phyloP scores from a whole-genome alignment of 64 coral and sea anemone species.

The Anthopleura sola region DNA sequence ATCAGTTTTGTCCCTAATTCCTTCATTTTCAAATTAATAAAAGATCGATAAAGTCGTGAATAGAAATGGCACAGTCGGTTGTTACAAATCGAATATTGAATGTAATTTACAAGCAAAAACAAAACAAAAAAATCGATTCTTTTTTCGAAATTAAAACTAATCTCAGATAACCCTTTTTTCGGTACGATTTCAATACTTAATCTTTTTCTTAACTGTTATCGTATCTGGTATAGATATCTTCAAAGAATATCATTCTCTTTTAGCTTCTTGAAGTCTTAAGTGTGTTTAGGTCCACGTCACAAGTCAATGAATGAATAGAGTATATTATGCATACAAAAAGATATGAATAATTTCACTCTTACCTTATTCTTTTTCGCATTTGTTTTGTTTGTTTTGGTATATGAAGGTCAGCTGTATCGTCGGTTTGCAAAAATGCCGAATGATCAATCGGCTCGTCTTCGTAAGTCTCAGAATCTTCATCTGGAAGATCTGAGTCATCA shows the following conservation, averaged over 20 bases:
- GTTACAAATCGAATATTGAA: no score
- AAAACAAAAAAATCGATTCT: no score
- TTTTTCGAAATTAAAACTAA: not conserved
- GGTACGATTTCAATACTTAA: no score
- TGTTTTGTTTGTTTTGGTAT: not conserved
- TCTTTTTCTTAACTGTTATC: no score
- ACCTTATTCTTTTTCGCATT: not conserved
- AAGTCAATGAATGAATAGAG: not conserved
- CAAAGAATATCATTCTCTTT: not conserved
- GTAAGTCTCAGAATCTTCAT: not conserved
- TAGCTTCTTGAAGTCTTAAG: not conserved
- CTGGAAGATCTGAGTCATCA: not conserved
- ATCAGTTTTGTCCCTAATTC: no score
- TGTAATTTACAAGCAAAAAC: no score
- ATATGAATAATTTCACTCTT: not conserved
- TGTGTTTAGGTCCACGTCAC: not conserved
- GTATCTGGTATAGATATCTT: not conserved
- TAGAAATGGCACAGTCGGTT: not conserved
- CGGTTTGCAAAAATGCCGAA: constrained; percentile 19
- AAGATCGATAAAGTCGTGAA: not conserved
- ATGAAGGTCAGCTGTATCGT: not conserved
- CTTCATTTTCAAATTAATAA: not conserved
- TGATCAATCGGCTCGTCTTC: not conserved
- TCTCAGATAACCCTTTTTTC: no score
- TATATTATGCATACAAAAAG: not conserved